Evolutionary conservation across 92 coral and sea anemone species (phyloP).

Genomic region (Epizoanthus ramosus): DNA sequence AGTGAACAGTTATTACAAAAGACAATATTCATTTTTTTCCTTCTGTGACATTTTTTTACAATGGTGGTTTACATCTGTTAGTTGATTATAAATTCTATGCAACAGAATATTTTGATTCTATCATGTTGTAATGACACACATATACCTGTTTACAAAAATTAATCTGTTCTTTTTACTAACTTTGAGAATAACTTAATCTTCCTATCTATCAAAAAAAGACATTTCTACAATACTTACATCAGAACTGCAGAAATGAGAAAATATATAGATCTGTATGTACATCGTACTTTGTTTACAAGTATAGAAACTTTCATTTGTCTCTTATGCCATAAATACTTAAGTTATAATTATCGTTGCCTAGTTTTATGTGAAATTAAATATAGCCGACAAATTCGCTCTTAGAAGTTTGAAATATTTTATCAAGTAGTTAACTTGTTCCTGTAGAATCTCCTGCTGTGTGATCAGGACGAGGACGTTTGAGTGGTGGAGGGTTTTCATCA

Average conservation of each 20-base stretch:
- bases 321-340: constrained; percentile 39
- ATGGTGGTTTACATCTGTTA: too few relatives aligned
- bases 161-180: not conserved
- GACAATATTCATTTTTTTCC: too few relatives aligned
- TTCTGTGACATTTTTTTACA: too few relatives aligned
- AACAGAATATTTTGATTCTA: too few relatives aligned
- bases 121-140: too few relatives aligned
- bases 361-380: constrained; percentile 21
- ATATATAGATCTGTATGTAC: constrained; percentile 1
- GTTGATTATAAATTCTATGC: too few relatives aligned
- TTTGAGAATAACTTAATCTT: not conserved
- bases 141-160: not conserved
- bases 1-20: too few relatives aligned
- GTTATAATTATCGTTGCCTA: not conserved
- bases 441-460: constrained; percentile 24
- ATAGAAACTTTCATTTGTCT: constrained; percentile 9
- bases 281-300: not conserved
- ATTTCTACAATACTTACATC: not conserved
- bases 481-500: constrained; percentile 59
- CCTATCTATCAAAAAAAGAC: not conserved
- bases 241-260: not conserved
- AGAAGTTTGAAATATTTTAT: constrained; percentile 7
- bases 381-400: constrained; percentile 7
- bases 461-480: constrained; percentile 54
- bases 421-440: constrained; percentile 30